Conservation (phyloP, 2,888 invertebrate genomes). For the Selenia dentaria region DNA sequence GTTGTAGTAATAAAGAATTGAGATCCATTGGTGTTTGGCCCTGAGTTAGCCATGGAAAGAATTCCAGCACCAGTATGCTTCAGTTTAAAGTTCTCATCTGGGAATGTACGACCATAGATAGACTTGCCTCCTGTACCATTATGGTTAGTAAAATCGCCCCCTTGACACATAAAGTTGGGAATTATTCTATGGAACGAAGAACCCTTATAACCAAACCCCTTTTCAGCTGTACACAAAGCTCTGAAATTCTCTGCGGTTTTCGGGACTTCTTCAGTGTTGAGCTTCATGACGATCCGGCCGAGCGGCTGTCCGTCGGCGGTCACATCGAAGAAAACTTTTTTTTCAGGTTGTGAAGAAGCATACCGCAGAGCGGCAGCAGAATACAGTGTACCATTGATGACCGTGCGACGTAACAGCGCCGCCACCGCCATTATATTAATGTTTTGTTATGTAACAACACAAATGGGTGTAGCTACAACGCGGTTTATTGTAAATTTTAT, state of each 20-base stretch:
- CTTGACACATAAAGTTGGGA: constrained; percentile 98
- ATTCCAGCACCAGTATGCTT: constrained; percentile 96
- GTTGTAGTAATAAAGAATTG: constrained; percentile 98
- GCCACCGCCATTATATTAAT: constrained; percentile 56
- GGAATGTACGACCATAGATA: constrained; percentile 97
- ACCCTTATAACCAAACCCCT: constrained; percentile 93
- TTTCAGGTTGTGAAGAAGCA: constrained; percentile 68
- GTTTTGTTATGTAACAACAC: too few relatives aligned
- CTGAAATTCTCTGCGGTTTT: constrained; percentile 98
- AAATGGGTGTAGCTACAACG: too few relatives aligned
- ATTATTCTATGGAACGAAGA: constrained; percentile 96
- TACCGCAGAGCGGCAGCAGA: constrained; percentile 70
- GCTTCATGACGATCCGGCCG: constrained; percentile 95
- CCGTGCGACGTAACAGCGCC: constrained; percentile 57
- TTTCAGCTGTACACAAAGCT: constrained; percentile 89
- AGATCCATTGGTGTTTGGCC: constrained; percentile 97
- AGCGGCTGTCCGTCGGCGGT: constrained; percentile 91
- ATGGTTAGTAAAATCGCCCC: constrained; percentile 96
- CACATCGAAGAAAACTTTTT: constrained; percentile 94
- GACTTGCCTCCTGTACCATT: constrained; percentile 98
- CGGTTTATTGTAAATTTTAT: too few relatives aligned
- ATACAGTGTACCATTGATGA: constrained; percentile 69
- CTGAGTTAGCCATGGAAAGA: constrained; percentile 98
- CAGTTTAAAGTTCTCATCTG: constrained; percentile 97
- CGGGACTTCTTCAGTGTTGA: constrained; percentile 94